Evolutionary conservation across 2,888 invertebrate genomes (phyloP), one percentile per base, ranked within the genome.

Genomic region (Aphidoletes aphidimyza): DNA sequence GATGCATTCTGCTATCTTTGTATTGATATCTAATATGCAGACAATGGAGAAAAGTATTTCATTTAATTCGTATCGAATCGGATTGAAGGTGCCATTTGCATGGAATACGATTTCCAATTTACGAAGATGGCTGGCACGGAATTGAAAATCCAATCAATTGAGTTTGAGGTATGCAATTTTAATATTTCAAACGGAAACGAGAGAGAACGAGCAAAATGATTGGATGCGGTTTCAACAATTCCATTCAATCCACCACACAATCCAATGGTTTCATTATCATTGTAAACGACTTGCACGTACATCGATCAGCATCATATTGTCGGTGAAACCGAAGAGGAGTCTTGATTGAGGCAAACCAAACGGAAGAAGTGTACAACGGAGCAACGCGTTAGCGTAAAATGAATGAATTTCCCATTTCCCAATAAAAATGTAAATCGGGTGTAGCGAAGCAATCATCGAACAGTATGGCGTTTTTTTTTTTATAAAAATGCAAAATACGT

Each of bases 401-500:
- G 37, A 81, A 81, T 81, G 81, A 81, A 81, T 37, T 81, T 81
- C 37, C 36, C 81, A 37, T 37, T 81, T 81, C 37, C 81, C 81
- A 81, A 81, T 81, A 36, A 81, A 69, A 81, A 81, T 81, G 81
- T 37, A 37, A 81, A 81, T 36, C 81, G 22, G 22, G 78, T 17
- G 14, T 34, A 1, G 19, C 1, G n/a, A 14, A 19, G n/a, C 36
- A 81, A 81, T 81, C 81, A 81, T 81, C n/a, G 81, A 81, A 81
- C 81, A 81, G 22, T 81, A 81, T 81, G 81, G 81, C 81, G 81
- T 81, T 22, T 47, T 17, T n/a, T n/a, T n/a, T 54, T 81, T 81
- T 81, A 81, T 37, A 36, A 81, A 81, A 81, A 81, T 81, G 81
- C 81, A 81, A 81, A n/a, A 81, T 69, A 69, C 69, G 69, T 69